Conservation (phyloP, 23 tunicate genomes). For the Oikopleura albicans region DNA sequence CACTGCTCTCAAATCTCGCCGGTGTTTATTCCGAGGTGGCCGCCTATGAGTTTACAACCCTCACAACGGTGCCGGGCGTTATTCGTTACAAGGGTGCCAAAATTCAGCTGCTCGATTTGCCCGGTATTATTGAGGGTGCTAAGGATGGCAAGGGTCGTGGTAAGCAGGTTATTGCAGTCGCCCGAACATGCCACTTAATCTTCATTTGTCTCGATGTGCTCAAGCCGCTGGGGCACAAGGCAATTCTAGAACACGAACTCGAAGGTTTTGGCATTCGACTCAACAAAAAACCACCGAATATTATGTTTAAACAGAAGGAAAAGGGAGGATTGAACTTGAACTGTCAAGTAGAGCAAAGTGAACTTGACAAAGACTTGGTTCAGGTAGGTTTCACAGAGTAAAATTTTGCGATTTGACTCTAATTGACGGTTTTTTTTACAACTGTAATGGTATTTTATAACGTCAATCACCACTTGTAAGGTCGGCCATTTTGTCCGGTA, state of each 20-base stretch:
- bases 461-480: no score
- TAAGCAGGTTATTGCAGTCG: constrained; percentile 68
- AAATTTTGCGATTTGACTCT: not conserved
- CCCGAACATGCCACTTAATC: constrained; percentile 82
- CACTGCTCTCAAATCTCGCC: constrained; percentile 74
- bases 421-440: no score
- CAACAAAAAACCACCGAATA: constrained; percentile 83
- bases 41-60: constrained; percentile 90
- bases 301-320: constrained; percentile 63
- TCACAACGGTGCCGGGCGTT: constrained; percentile 97
- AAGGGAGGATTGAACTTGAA: constrained; percentile 91
- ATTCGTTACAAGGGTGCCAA: constrained; percentile 94
- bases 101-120: constrained; percentile 87
- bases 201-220: constrained; percentile 87
- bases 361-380: constrained; percentile 48
- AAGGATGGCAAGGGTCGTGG: constrained; percentile 99
- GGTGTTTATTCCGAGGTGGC: constrained; percentile 98
- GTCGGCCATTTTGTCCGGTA: no score
- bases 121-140: constrained; percentile 98
- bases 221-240: constrained; percentile 89
- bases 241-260: constrained; percentile 63
- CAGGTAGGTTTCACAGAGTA: constrained; percentile 14
- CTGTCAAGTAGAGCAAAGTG: constrained; percentile 69
- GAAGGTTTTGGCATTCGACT: constrained; percentile 98
- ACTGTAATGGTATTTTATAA: no score